Evolutionary conservation across 2,113 vertebrate species (phyloP), one percentile per base, ranked within the genome.

Genomic region (Chaetura pelagica): DNA sequence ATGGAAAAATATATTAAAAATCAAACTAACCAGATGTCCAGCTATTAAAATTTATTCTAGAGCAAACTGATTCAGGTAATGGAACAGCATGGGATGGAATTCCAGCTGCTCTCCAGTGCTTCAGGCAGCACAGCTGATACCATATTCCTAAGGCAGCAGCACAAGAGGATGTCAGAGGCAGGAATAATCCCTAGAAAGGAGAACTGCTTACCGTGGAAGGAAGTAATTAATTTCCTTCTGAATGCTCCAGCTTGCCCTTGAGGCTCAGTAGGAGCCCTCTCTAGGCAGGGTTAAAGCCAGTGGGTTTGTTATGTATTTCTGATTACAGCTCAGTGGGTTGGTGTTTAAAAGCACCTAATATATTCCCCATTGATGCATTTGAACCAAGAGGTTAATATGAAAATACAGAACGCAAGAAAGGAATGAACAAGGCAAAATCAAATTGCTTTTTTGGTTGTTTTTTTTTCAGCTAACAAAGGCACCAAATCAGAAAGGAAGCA

Each of bases 151-250:
- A n/a, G 49, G 74, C 76, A 42, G 86, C 69, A 15, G 59, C 2
- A 10, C 23, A 1, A 7, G 35, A 54, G 67, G 68, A 73, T 81
- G 46, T 44, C 9, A 12, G 32, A 75, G 72, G 42, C 67, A 83
- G 87, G 67, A 89, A 83, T 62, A 22, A 74, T 63, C 49, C 46
- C 77, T 3, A 5, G 18, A 13, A 59, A 57, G 40, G 75, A 68
- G 69, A 95, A 90, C 54, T 26, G 40, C 71, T 94, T 9, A 26
- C 69, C 2, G 2, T 14, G 54, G 40, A 71, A 75, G 92, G 95
- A 97, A 97, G 87, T 94, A 0, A 94, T 95, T 94, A 73, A 84
- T 69, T 94, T 96, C 86, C 89, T 55, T 57, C 77, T 61, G 76
- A 73, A 51, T 89, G 74, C 69, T 94, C 87, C 80, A 79, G 44